phyloP scores from a whole-genome alignment of 2,113 vertebrate genomes.

The Ramphastos sulfuratus region DNA sequence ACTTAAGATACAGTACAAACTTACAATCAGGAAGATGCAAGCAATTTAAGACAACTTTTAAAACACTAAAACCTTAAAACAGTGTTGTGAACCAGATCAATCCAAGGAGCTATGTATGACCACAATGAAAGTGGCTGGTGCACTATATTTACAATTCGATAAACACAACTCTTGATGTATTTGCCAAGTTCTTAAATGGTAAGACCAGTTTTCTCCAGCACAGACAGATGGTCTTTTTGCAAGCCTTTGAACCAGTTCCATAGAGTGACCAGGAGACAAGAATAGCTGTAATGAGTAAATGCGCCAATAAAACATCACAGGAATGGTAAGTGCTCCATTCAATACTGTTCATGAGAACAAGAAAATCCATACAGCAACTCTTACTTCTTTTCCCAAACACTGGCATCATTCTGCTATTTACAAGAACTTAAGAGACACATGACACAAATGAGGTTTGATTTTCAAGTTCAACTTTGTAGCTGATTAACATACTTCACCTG shows the following conservation, averaged over 20 bases:
- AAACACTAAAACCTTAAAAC: slow-evolving; percentile 58
- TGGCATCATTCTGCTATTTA: slow-evolving; percentile 74
- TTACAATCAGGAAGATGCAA: slow-evolving; percentile 37
- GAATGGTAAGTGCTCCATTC: slow-evolving; percentile 44
- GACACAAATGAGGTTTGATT: slow-evolving; percentile 72
- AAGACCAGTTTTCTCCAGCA: slow-evolving; percentile 40
- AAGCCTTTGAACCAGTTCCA: slow-evolving; percentile 6
- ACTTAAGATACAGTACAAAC: slow-evolving; percentile 43
- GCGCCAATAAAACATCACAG: slow-evolving; percentile 39
- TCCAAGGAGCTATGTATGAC: slow-evolving; percentile 5
- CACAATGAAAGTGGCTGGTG: slow-evolving; percentile 51
- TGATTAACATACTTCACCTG: slow-evolving; percentile 60
- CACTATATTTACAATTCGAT: slow-evolving; percentile 31
- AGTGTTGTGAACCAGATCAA: slow-evolving; percentile 43
- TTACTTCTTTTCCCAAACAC: slow-evolving; percentile 39
- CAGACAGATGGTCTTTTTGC: background rate
- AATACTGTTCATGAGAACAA: slow-evolving; percentile 63
- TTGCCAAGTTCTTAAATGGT: slow-evolving; percentile 40
- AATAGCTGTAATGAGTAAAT: slow-evolving; percentile 43
- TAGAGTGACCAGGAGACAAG: slow-evolving; percentile 34
- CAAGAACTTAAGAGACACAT: slow-evolving; percentile 68
- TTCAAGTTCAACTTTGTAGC: slow-evolving; percentile 73
- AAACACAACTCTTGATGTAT: slow-evolving; percentile 27
- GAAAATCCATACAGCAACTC: slow-evolving; percentile 16
- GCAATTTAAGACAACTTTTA: slow-evolving; percentile 49